These are phyloP conservation scores for Corapipo altera DNA, from an alignment of 2,113 vertebrate genomes.

Conservation along the genomic window DNA sequence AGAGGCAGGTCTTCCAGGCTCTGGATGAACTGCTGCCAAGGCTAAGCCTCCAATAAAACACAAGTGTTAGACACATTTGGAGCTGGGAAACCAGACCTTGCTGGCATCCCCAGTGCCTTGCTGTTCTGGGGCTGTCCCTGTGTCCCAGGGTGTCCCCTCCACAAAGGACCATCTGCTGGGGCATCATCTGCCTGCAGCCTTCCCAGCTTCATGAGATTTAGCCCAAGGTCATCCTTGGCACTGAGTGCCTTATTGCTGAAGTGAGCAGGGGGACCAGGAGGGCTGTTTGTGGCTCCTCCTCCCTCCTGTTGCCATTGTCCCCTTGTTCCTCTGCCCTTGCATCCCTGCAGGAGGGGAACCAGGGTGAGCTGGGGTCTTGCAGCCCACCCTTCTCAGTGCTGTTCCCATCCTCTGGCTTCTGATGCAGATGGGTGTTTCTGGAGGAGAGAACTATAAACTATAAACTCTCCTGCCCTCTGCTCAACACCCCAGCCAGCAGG, in stretches of 20 bases:
- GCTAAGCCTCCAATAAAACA: not conserved
- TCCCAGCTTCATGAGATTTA: not conserved
- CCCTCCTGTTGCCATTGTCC: not conserved
- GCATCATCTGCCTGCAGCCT: not conserved
- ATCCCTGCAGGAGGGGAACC: not conserved
- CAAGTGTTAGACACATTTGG: not conserved
- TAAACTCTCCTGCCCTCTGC: not conserved
- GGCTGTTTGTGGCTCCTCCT: not conserved
- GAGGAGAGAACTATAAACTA: not conserved
- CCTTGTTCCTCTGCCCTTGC: rapidly evolving
- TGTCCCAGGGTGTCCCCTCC: not conserved
- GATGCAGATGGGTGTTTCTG: not conserved
- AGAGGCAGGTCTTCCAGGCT: not conserved
- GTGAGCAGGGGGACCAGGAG: not conserved
- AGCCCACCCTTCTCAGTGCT: not conserved
- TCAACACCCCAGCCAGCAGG: not conserved
- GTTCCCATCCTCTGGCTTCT: not conserved
- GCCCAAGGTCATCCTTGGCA: not conserved
- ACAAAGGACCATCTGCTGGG: rapidly evolving
- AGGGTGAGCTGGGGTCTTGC: not conserved
- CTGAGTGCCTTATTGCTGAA: not conserved
- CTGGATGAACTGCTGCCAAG: not conserved
- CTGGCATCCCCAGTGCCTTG: not conserved
- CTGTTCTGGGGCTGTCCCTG: not conserved
- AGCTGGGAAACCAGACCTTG: not conserved